Evolutionary conservation across 2,113 vertebrate species (phyloP).

Genomic region (Sclerurus mexicanus): DNA sequence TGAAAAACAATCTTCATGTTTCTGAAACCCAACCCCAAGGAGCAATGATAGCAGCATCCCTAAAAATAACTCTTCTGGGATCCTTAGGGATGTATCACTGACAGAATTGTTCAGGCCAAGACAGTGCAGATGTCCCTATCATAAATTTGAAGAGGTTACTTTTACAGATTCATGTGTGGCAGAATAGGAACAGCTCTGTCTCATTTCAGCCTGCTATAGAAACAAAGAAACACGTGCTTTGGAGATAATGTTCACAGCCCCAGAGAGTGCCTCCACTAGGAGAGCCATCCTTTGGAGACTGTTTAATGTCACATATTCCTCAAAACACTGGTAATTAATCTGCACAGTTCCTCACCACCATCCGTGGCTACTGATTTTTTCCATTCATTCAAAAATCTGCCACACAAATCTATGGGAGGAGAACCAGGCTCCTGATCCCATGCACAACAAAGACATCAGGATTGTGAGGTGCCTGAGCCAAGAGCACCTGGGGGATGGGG

Average conservation of each 20-base stretch:
- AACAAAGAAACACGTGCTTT: background rate
- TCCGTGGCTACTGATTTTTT: background rate
- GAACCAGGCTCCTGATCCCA: background rate
- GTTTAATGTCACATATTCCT: background rate
- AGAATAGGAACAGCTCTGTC: background rate
- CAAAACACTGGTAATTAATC: background rate
- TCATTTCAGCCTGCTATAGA: background rate
- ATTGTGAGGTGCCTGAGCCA: background rate
- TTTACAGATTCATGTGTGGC: background rate
- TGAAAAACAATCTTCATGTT: constrained; percentile 67
- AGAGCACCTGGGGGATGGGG: too few species aligned
- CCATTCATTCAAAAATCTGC: background rate
- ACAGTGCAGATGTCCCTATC: background rate
- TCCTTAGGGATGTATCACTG: background rate
- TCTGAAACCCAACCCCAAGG: constrained; percentile 57
- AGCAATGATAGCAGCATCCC: constrained; percentile 41
- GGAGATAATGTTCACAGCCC: background rate
- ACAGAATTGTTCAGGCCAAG: background rate
- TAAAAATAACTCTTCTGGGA: constrained; percentile 68
- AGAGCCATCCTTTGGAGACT: background rate
- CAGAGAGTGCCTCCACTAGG: background rate
- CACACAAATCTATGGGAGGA: background rate
- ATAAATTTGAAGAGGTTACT: background rate
- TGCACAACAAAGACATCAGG: background rate
- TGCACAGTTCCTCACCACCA: background rate